These are phyloP conservation scores for Telmatherina bonti DNA, from an alignment of 2,797 vertebrate genomes.

Conservation along the genomic window DNA sequence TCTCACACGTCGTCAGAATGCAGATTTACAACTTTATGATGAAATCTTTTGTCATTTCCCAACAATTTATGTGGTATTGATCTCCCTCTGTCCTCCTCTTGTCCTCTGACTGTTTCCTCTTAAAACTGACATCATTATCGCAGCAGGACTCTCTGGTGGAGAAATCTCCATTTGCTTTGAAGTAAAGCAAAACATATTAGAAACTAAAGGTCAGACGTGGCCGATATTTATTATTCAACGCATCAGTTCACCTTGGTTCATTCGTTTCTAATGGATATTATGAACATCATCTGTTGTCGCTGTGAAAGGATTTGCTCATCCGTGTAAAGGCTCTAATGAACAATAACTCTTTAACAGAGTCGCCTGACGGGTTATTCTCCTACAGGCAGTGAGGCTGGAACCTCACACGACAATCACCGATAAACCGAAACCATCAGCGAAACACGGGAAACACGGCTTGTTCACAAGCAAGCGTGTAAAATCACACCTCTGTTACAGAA, in stretches of 20 bases:
- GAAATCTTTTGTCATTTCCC: constrained; percentile 1
- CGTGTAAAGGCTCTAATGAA: neutral
- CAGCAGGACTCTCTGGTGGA: constrained; percentile 1
- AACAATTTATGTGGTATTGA: constrained; percentile 10
- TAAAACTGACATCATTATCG: constrained; percentile 19
- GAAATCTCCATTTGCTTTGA: constrained; percentile 10
- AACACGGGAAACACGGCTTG: too few species aligned
- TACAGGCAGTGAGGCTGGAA: too few species aligned
- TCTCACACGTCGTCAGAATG: constrained; percentile 1
- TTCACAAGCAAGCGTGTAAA: too few species aligned
- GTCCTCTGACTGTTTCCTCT: constrained; percentile 2
- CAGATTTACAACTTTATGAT: constrained; percentile 1
- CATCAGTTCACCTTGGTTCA: neutral
- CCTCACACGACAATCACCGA: too few species aligned
- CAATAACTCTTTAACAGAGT: neutral
- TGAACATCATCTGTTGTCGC: neutral
- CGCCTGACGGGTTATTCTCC: too few species aligned
- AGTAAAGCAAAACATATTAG: neutral
- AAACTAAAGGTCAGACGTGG: neutral
- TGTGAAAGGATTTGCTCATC: neutral
- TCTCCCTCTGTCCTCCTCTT: neutral
- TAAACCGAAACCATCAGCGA: too few species aligned
- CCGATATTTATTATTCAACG: neutral
- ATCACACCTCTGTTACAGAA: too few species aligned
- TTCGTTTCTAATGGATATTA: neutral